Conservation (phyloP, 2,888 invertebrate species). For the Macrosoma leucophasiata region DNA sequence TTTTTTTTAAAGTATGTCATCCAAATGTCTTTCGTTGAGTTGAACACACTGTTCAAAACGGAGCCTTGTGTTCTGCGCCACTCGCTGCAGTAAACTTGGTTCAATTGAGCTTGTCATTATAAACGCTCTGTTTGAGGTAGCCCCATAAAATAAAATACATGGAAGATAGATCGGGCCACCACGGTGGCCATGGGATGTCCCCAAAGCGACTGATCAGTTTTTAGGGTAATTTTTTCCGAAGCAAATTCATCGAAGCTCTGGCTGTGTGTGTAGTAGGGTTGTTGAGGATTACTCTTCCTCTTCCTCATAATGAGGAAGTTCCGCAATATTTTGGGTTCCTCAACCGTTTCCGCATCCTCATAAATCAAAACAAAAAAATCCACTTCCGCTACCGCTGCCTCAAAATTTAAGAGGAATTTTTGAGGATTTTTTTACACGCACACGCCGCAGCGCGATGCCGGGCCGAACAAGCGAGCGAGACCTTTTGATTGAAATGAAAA, state of each 20-base stretch:
- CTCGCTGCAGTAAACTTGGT: slow-evolving; percentile 25
- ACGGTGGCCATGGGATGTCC: slow-evolving; percentile 23
- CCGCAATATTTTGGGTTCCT: too few relatives aligned
- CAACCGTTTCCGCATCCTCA: too few relatives aligned
- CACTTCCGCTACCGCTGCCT: too few relatives aligned
- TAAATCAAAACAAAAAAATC: too few relatives aligned
- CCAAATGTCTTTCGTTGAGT: slow-evolving; percentile 25
- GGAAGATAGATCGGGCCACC: slow-evolving; percentile 21
- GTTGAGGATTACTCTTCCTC: too few relatives aligned
- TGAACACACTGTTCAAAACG: slow-evolving; percentile 26
- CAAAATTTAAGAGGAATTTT: too few relatives aligned
- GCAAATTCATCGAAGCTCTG: slow-evolving; percentile 13
- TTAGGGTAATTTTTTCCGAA: slow-evolving; percentile 17
- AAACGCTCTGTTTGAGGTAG: slow-evolving; percentile 26
- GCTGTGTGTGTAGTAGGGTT: too few relatives aligned
- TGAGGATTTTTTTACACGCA: too few relatives aligned
- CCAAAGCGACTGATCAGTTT: slow-evolving; percentile 24
- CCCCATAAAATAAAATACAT: slow-evolving; percentile 22
- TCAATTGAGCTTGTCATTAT: slow-evolving; percentile 23
- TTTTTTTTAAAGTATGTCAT: slow-evolving; percentile 24
- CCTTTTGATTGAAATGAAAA: too few relatives aligned
- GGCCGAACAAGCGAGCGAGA: too few relatives aligned
- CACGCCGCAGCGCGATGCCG: too few relatives aligned
- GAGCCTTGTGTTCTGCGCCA: slow-evolving; percentile 25
- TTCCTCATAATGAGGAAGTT: too few relatives aligned